Conservation (phyloP, 1,140 invertebrate species). For the Drosophila suzukii region DNA sequence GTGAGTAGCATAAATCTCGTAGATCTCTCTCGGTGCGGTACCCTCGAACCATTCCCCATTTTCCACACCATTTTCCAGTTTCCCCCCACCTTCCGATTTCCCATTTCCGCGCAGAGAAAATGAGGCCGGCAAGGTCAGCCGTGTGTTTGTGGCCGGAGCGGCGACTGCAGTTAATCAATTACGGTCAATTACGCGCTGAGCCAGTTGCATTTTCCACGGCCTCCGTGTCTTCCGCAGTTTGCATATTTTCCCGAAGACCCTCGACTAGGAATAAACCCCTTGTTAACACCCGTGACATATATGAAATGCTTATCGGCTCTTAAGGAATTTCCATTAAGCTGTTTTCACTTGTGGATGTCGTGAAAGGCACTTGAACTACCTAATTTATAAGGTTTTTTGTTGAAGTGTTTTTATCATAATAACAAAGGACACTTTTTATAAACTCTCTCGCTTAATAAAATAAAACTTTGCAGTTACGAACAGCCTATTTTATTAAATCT, state of each 20-base stretch:
- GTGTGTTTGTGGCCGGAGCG: constrained; percentile 16
- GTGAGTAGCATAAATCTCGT: constrained; percentile 85
- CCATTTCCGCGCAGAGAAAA: constrained; percentile 13
- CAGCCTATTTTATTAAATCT: too few species aligned
- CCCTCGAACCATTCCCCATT: background rate
- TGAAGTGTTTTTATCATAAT: too few species aligned
- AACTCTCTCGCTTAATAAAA: too few species aligned
- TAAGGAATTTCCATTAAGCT: background rate
- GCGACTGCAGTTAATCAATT: constrained; percentile 76
- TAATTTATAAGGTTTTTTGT: too few species aligned
- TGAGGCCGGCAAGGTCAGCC: constrained; percentile 27
- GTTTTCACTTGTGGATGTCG: background rate
- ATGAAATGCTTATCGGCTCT: background rate
- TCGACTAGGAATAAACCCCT: constrained; percentile 14
- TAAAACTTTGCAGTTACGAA: too few species aligned
- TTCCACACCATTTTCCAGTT: constrained; percentile 1
- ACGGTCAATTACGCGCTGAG: constrained; percentile 67
- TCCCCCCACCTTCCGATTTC: constrained; percentile 1
- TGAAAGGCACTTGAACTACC: too few species aligned
- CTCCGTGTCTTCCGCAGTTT: constrained; percentile 19
- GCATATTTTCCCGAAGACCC: constrained; percentile 16
- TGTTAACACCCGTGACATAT: background rate
- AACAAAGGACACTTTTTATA: too few species aligned
- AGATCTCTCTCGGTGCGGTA: constrained; percentile 4
- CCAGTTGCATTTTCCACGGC: constrained; percentile 37